These are phyloP conservation scores for Verasper variegatus DNA, from an alignment of 2,113 vertebrate species.

Conservation along the genomic window DNA sequence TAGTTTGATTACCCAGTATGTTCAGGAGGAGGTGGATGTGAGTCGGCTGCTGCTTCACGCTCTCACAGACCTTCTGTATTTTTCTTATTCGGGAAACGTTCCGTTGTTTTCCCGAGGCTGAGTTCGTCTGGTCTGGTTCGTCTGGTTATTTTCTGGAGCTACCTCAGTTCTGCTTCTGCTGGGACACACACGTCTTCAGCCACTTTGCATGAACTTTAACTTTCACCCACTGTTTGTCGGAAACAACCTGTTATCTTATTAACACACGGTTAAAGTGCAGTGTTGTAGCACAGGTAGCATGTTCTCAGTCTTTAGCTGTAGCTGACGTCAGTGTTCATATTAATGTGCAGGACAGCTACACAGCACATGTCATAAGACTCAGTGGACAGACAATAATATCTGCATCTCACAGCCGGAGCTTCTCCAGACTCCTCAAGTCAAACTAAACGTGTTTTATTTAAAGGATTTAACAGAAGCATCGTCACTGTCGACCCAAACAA, in stretches of 20 bases:
- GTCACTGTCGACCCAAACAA: no score
- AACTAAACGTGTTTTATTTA: no score
- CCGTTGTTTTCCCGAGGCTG: no score
- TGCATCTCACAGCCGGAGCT: no score
- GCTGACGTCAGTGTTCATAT: not conserved
- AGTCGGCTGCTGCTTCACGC: not conserved
- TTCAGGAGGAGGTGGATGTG: not conserved
- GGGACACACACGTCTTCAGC: not conserved
- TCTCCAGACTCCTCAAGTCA: no score
- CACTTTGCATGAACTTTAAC: no score
- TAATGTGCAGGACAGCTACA: no score
- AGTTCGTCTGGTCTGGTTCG: not conserved
- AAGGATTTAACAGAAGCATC: no score
- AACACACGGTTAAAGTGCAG: not conserved
- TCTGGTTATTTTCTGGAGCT: not conserved
- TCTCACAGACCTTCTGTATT: not conserved
- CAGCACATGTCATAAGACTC: not conserved
- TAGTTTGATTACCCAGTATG: no score
- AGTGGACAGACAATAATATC: not conserved
- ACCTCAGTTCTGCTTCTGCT: not conserved
- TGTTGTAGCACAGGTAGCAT: not conserved
- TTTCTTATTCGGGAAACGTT: no score
- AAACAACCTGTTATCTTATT: no score
- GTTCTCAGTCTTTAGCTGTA: not conserved
- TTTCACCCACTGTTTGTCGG: not conserved